phyloP scores from a whole-genome alignment of 2,888 invertebrate species.

The Hyppa rectilinea region DNA sequence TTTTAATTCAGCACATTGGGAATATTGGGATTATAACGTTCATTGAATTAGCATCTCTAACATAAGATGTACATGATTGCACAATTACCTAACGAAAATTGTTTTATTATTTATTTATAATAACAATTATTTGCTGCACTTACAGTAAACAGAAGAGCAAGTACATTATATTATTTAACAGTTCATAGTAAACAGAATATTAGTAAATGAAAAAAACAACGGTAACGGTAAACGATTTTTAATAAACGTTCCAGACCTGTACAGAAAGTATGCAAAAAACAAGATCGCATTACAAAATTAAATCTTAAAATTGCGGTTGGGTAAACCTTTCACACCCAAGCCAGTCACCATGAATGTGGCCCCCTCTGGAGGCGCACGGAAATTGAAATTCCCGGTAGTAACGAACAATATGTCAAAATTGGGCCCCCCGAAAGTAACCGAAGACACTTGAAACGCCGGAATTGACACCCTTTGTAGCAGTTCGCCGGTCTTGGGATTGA shows the following conservation, averaged over 20 bases:
- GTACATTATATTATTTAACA: too few relatives aligned
- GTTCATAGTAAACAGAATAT: too few relatives aligned
- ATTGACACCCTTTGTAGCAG: slow-evolving; percentile 90
- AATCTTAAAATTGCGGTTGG: slow-evolving; percentile 76
- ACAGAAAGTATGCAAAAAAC: not conserved
- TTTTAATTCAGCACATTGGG: too few relatives aligned
- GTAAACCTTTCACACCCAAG: slow-evolving; percentile 90
- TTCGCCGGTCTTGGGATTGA: slow-evolving; percentile 90
- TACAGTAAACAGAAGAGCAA: too few relatives aligned
- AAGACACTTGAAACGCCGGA: slow-evolving; percentile 92
- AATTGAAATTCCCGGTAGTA: slow-evolving; percentile 88
- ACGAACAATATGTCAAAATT: slow-evolving; percentile 93
- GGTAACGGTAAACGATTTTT: too few relatives aligned
- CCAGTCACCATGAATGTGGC: slow-evolving; percentile 92
- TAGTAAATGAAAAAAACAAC: too few relatives aligned
- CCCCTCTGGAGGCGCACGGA: slow-evolving; percentile 89
- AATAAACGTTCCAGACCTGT: not conserved
- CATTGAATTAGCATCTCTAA: too few relatives aligned
- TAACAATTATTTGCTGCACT: too few relatives aligned
- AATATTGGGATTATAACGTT: too few relatives aligned
- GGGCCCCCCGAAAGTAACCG: slow-evolving; percentile 93
- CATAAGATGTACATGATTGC: too few relatives aligned
- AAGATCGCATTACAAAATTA: slow-evolving; percentile 41
- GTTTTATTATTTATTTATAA: too few relatives aligned
- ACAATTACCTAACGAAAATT: too few relatives aligned